Conservation (phyloP, 2,113 vertebrate genomes). For the Phylloscopus trochilus region DNA sequence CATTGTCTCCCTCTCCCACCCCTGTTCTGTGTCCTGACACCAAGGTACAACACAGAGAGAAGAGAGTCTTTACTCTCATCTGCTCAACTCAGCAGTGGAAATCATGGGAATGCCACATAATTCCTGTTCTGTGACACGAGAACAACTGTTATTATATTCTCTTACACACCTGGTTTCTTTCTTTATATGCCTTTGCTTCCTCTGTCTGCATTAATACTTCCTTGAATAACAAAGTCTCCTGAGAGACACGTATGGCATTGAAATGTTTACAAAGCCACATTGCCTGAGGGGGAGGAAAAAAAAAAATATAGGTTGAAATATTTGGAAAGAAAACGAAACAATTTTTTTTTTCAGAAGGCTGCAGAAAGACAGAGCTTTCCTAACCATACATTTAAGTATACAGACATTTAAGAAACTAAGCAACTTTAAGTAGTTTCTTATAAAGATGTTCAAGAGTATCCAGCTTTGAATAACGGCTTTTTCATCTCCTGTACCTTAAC, state of each 20-base stretch:
- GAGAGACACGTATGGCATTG: slow-evolving; percentile 54
- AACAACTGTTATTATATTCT: background rate
- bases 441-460: background rate
- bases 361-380: slow-evolving; percentile 2
- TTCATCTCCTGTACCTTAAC: background rate
- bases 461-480: background rate
- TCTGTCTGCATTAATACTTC: background rate
- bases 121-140: background rate
- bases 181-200: slow-evolving; percentile 10
- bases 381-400: background rate
- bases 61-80: background rate
- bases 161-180: slow-evolving; percentile 66
- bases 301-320: background rate
- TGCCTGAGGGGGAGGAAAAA: slow-evolving; percentile 64
- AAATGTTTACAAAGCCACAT: slow-evolving; percentile 79
- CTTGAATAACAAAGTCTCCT: slow-evolving; percentile 59
- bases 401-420: background rate
- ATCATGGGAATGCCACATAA: background rate
- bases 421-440: background rate
- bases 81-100: background rate
- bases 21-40: background rate
- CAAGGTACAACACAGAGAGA: background rate
- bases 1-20: background rate
- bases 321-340: background rate
- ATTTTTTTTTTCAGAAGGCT: slow-evolving; percentile 43